Conservation (phyloP, 2,888 invertebrate genomes). For the Tromatobia lineatoria region DNA sequence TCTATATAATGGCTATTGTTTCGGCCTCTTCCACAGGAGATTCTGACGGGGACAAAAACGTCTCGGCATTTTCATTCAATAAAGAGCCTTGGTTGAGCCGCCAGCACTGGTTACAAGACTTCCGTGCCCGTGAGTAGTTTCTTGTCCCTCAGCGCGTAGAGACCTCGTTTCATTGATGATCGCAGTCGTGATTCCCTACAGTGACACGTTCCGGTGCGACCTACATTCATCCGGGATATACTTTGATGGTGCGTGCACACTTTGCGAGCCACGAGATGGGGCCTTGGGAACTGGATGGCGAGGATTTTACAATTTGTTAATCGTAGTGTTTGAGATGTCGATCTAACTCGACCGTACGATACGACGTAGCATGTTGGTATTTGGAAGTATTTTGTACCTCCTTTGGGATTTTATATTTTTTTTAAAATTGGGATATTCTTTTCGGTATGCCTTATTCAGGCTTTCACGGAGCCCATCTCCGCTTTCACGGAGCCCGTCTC, state of each 20-base stretch:
- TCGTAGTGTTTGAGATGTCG: neutral
- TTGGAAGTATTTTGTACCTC: too few relatives aligned
- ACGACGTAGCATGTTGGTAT: neutral
- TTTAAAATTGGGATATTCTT: too few relatives aligned
- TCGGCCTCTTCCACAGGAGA: conserved; percentile 73
- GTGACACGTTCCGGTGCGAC: conserved; percentile 60
- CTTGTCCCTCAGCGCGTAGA: conserved; percentile 30
- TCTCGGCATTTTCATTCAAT: conserved; percentile 83
- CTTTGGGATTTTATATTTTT: too few relatives aligned
- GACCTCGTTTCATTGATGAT: conserved; percentile 67
- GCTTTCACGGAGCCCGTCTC: too few relatives aligned
- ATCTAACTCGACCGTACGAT: neutral
- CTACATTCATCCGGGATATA: conserved; percentile 25
- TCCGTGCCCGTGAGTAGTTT: conserved; percentile 42
- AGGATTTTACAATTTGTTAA: neutral
- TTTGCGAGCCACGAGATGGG: neutral
- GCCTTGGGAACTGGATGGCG: neutral
- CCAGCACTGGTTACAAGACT: conserved; percentile 28
- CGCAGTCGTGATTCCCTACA: conserved; percentile 62
- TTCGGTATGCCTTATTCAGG: too few relatives aligned
- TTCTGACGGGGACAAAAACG: conserved; percentile 80
- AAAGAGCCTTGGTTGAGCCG: conserved; percentile 66
- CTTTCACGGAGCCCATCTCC: too few relatives aligned
- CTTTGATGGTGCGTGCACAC: neutral
- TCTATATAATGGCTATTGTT: conserved; percentile 83